These are phyloP conservation scores for Megalurothrips usitatus DNA, from an alignment of 2,888 invertebrate genomes.

Conservation along the genomic window DNA sequence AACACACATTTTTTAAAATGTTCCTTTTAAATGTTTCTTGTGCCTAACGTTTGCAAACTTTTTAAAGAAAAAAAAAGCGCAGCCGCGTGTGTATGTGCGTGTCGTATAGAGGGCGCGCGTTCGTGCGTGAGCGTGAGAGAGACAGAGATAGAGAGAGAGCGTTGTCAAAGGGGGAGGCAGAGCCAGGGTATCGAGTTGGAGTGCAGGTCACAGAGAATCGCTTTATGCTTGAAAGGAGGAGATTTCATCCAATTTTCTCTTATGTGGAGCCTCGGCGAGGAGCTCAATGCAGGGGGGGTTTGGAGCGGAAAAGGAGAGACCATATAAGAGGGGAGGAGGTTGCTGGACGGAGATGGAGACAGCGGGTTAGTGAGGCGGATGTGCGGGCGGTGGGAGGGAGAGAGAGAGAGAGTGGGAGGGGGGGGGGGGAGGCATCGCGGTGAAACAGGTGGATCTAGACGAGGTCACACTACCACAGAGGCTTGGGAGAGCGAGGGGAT, in stretches of 20 bases:
- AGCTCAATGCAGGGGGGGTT: neutral
- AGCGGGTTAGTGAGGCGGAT: neutral
- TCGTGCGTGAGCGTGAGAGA: too few species aligned
- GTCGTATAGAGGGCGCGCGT: too few species aligned
- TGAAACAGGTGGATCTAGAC: neutral
- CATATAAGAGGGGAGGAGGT: neutral
- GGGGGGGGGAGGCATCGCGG: neutral
- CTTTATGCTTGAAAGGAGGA: constrained; percentile 1
- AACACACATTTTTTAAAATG: too few species aligned
- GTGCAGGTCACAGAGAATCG: neutral
- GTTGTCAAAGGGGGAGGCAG: too few species aligned
- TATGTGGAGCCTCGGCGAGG: neutral
- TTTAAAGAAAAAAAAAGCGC: too few species aligned
- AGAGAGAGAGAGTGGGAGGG: too few species aligned
- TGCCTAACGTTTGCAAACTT: too few species aligned
- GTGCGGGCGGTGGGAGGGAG: too few species aligned
- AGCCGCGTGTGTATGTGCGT: too few species aligned
- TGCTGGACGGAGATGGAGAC: neutral
- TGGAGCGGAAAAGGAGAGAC: constrained; percentile 9
- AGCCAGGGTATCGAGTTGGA: too few species aligned
- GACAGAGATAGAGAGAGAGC: too few species aligned
- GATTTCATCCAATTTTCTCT: constrained; percentile 11
- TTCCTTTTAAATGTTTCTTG: too few species aligned
- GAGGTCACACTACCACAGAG: neutral
- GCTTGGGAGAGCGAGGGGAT: neutral